phyloP scores from a whole-genome alignment of 2,888 invertebrate species.

The Heliothis peltigera region DNA sequence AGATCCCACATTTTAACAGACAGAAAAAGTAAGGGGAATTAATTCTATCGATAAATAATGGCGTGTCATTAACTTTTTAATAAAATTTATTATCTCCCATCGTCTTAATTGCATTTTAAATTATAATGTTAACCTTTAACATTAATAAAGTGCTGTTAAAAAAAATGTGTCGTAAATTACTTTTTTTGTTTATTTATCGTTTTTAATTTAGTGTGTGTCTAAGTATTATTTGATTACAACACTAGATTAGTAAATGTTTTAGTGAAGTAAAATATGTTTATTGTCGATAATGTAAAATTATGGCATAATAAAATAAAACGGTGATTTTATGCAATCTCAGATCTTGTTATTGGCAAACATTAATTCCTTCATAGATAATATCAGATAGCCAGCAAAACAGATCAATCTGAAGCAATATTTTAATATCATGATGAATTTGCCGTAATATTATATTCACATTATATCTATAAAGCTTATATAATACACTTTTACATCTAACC shows the following conservation, averaged over 20 bases:
- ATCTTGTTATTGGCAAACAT: constrained; percentile 1
- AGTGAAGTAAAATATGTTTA: constrained; percentile 35
- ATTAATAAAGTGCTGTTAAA: constrained; percentile 48
- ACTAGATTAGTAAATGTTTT: constrained; percentile 48
- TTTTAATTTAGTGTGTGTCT: constrained; percentile 42
- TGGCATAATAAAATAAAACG: constrained; percentile 40
- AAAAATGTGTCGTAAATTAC: constrained; percentile 46
- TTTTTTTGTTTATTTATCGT: constrained; percentile 45
- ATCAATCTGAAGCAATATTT: constrained; percentile 14
- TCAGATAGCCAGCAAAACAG: constrained; percentile 26
- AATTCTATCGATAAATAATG: constrained; percentile 58
- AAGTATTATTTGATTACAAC: constrained; percentile 48
- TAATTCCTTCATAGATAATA: constrained; percentile 28
- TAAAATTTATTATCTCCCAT: constrained; percentile 41
- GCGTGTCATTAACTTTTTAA: constrained; percentile 32
- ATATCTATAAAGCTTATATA: no score
- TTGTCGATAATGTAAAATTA: constrained; percentile 18
- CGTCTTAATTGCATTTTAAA: constrained; percentile 62
- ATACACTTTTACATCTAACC: no score
- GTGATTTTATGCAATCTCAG: constrained; percentile 17
- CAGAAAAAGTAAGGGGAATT: constrained; percentile 37
- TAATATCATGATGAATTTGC: no score
- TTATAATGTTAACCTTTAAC: constrained; percentile 66
- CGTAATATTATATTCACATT: no score
- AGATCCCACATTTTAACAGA: constrained; percentile 37